Evolutionary conservation across 2,888 invertebrate genomes (phyloP).

Genomic region (Galerucella pusilla): DNA sequence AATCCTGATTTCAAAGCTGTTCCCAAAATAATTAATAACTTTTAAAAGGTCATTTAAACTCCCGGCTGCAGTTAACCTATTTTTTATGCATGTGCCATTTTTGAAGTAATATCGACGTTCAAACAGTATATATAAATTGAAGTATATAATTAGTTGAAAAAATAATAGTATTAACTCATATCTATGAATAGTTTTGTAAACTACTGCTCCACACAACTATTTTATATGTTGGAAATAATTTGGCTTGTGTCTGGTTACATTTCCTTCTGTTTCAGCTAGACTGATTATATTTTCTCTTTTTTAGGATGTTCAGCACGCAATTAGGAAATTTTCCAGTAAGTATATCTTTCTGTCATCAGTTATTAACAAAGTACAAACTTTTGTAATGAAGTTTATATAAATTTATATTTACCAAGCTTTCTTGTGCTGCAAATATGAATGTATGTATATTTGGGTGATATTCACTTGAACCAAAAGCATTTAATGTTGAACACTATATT

Average conservation of each 20-base stretch:
- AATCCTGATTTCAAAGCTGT: not conserved
- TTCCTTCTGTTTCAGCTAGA: constrained; percentile 36
- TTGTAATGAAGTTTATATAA: not conserved
- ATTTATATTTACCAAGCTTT: not conserved
- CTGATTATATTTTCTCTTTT: constrained; percentile 38
- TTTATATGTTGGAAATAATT: constrained; percentile 38
- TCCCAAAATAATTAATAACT: constrained; percentile 18
- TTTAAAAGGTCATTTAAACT: not conserved
- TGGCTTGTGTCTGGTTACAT: constrained; percentile 44
- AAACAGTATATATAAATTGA: not conserved
- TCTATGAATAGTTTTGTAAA: not conserved
- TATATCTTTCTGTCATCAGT: constrained; percentile 20
- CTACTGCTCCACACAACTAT: constrained; percentile 22
- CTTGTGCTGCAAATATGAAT: not conserved
- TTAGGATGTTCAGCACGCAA: constrained; percentile 50
- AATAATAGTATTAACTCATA: not conserved
- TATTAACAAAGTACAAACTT: not conserved
- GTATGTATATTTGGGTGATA: not conserved
- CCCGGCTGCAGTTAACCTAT: constrained; percentile 38
- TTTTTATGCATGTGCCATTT: constrained; percentile 40
- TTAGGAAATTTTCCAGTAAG: constrained; percentile 51
- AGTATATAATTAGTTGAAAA: constrained; percentile 13
- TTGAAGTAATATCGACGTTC: constrained; percentile 8
- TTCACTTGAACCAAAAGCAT: not conserved
- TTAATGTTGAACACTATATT: not conserved